Evolutionary conservation across 2,888 invertebrate species (phyloP), one percentile per base, ranked within the genome.

Genomic region (Diabrotica balteata): DNA sequence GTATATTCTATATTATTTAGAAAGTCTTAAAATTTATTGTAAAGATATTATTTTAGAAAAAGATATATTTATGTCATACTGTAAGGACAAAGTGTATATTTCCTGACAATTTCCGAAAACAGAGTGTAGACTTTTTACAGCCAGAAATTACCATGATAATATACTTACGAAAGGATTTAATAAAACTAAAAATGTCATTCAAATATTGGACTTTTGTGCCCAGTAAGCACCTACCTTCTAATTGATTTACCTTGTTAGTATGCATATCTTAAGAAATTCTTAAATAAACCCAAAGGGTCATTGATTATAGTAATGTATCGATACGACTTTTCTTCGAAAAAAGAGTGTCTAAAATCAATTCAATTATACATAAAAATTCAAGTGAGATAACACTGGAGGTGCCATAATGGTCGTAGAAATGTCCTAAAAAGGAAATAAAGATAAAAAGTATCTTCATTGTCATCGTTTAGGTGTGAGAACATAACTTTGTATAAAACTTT

Each of bases 371-470:
- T 7, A 8, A 8, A 52, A 11, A 17, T 17, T 17, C 22, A 22
- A 11, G 22, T 4, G 22, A 11, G 22, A 22, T 17, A 52, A 17
- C 52, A 52, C 52, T 17, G 5, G 3, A 52, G 17, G 22, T 52
- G 52, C 22, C 52, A 11, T 52, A 52, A 52, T 22, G 52, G 17
- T 8, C 17, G 22, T 8, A 52, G 52, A 17, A 22, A 52, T 22
- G 17, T 10, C 10, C 10, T 47, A 52, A 52, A 11, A 52, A 17
- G 22, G 22, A 22, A 52, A 17, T 52, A 32, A 52, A 52, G 52
- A 52, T 52, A 17, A 52, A 17, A 17, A 52, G 22, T 52, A 52
- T 52, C 52, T 52, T 52, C 52, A 52, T 52, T 22, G 11, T 52
- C 22, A 7, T 17, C 52, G 22, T 32, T 17, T 52, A 22, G 52